Evolutionary conservation across 2,797 vertebrate species (phyloP).

Genomic region (Argya squamiceps): DNA sequence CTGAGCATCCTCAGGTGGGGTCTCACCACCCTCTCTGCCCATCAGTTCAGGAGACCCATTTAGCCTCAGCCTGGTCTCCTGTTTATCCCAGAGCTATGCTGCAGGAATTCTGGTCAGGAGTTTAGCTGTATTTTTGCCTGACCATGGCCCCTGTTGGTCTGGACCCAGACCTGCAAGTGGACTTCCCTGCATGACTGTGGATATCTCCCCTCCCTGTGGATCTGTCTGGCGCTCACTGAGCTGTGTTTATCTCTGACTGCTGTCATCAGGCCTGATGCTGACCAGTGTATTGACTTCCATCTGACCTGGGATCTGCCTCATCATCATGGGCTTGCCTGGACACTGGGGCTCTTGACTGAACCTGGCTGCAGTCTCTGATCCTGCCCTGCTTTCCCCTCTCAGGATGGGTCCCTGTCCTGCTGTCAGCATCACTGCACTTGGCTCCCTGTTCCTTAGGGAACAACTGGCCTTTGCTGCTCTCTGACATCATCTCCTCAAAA

Average conservation of each 20-base stretch:
- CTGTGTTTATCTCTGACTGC: background rate
- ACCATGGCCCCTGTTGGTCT: accelerated
- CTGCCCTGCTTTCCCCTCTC: background rate
- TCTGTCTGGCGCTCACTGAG: background rate
- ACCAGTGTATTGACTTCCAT: background rate
- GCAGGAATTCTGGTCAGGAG: background rate
- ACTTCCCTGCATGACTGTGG: background rate
- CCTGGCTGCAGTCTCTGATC: background rate
- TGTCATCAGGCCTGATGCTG: background rate
- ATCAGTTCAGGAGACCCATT: background rate
- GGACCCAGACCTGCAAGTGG: background rate
- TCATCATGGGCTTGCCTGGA: background rate
- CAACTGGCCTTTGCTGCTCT: background rate
- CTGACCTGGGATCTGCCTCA: background rate
- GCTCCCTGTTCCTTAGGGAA: background rate
- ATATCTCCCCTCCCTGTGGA: accelerated
- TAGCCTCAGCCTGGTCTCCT: background rate
- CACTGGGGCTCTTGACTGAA: background rate
- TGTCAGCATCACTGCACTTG: background rate
- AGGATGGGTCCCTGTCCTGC: background rate
- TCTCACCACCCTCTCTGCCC: background rate
- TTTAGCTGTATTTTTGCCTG: background rate
- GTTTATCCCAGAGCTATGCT: accelerated
- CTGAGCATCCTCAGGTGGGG: background rate
- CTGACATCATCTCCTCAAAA: background rate